Conservation (phyloP, 2,113 vertebrate genomes). For the Delphinapterus leucas region DNA sequence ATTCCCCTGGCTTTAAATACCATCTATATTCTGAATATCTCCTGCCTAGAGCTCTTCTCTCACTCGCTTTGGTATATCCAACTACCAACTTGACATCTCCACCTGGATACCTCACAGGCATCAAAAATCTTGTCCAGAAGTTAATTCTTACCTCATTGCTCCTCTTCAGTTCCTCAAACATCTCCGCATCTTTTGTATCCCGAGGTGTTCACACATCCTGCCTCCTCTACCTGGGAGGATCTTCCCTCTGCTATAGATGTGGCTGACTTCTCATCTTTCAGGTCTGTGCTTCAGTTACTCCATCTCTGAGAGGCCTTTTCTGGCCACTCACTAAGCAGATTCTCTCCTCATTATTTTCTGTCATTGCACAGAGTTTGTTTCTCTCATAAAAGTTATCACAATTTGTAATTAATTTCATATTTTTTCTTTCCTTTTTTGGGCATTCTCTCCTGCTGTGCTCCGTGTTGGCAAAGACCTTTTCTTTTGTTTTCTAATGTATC, state of each 20-base stretch:
- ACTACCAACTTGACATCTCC: background rate
- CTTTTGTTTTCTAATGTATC: background rate
- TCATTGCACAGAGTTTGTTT: background rate
- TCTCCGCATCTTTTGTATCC: background rate
- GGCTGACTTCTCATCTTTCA: background rate
- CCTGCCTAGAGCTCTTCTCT: background rate
- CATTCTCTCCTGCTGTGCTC: background rate
- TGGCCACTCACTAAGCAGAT: background rate
- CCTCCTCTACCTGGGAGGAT: background rate
- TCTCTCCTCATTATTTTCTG: background rate
- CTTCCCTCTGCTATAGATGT: background rate
- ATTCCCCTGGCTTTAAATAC: background rate
- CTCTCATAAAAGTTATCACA: background rate
- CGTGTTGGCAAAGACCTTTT: background rate
- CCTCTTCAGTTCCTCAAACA: background rate
- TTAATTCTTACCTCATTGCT: background rate
- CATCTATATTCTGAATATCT: background rate
- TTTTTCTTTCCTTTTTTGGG: background rate
- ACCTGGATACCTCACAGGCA: background rate
- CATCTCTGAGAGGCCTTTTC: background rate
- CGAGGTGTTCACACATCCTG: background rate
- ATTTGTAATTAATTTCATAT: background rate
- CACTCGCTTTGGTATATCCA: background rate
- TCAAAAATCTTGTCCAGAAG: background rate
- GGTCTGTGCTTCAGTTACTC: background rate